Conservation (phyloP, 2,888 invertebrate species). For the Oasisia sp. region DNA sequence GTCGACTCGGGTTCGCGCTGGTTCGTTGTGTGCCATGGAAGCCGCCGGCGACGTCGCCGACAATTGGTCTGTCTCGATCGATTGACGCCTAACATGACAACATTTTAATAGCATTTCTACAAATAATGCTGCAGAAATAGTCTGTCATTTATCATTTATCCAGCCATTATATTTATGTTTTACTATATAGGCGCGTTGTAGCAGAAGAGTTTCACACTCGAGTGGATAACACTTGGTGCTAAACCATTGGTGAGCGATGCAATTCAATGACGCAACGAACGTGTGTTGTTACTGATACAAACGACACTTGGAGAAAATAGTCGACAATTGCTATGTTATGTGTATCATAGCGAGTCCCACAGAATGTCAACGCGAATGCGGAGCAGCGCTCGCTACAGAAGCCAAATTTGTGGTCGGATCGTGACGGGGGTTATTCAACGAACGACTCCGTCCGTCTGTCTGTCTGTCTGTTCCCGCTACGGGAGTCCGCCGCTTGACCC, state of each 20-base stretch:
- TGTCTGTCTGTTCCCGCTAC: background rate
- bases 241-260: background rate
- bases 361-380: too few species aligned
- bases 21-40: background rate
- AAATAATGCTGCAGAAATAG: background rate
- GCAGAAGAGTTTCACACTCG: background rate
- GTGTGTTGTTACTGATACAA: background rate
- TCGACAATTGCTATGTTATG: background rate
- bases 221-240: background rate
- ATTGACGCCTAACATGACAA: background rate
- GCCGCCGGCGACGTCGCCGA: background rate
- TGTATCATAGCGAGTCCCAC: background rate
- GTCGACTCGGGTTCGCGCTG: background rate
- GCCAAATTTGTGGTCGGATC: background rate
- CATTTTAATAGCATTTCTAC: background rate
- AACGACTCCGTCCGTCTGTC: background rate
- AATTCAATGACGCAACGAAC: background rate
- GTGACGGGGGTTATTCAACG: background rate
- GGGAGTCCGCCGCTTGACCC: background rate
- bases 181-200: background rate
- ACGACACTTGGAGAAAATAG: background rate
- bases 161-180: background rate
- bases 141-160: background rate
- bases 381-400: background rate
- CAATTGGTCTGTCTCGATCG: background rate